Base-by-base conservation (phyloP, 2,797 vertebrate species). In the Ibycter americanus region DNA sequence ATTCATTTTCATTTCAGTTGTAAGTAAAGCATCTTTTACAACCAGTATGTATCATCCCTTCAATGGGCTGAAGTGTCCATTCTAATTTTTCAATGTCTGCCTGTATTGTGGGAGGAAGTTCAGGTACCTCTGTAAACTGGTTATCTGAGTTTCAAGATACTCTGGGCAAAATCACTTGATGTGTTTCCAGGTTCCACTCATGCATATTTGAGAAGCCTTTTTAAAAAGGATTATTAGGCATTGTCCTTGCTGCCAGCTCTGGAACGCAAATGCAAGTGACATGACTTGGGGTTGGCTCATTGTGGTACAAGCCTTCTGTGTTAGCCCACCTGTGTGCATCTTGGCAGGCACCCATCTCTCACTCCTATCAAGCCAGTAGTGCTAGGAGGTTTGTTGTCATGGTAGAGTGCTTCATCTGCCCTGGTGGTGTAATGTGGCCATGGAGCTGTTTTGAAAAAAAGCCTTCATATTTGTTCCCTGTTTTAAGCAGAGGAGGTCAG, bases 181-280 rank as follows among this genome's bases (percentile, higher is more conserved):
- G 4, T 2, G 2, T 47, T 93, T 47, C 54, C 54, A 72, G 19
- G 10, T 87, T 89, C 31, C 27, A 40, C 14, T 68, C 21, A 3
- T 1, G 1, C 0, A 0, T 71, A n/a, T 22, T 49, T 83, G 67
- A 93, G 66, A 68, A 61, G 36, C 52, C 17, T 36, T 72, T 94
- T 49, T 31, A 20, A n/a, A 86, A 72, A 65, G 17, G 40, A 15
- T 51, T 55, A 23, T 72, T 59, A 32, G 42, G 47, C 0, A 0
- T 56, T 83, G 47, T 86, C 22, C 27, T 36, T 83, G 49, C 77
- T 62, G 1, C 62, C 51, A 91, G 34, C 47, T 55, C 23, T 87
- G 73, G 61, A 54, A n/a, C 38, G 7, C 0, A 0, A 63, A 19
- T 5, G 51, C 27, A 29, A 21, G 31, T 34, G 58, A 42, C 1